Evolutionary conservation across 2,888 invertebrate genomes (phyloP), one percentile per base, ranked within the genome.

Genomic region (Rhopalosiphum nymphaeae): DNA sequence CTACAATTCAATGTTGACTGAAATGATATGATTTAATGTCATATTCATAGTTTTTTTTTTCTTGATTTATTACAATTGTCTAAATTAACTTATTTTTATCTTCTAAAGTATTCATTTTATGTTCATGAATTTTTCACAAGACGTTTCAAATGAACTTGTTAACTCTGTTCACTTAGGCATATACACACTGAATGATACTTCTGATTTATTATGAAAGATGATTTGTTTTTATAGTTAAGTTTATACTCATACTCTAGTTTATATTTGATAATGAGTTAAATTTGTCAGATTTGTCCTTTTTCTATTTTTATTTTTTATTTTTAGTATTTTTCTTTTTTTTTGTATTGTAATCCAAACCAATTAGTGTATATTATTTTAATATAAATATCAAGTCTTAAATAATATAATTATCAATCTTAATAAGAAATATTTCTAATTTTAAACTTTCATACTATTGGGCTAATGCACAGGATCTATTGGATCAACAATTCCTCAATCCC

Each of bases 1-100:
- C 57, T 29, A 46, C 25, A 36, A 46, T 86, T 29, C 49, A 78
- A 78, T 88, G 53, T 92, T 88, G 92, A 92, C 92, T 92, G 92
- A 92, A 53, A 88, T 92, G 92, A 88, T 92, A 21, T 5, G 67
- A 88, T 92, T 21, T 5, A 78, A 88, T 42, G n/a, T 88, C 92
- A 92, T 92, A 53, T 92, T 92, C 88, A 92, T 92, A 78, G 44
- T 1, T 57, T 88, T n/a, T 36, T 53, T 53, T 36, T 67, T 53
- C 87, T 92, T 88, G 67, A 67, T 87, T 87, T 92, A 53, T 92
- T 57, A 7, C 26, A 16, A 88, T 29, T 3, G 29, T 67, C 29
- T 46, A 78, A 78, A 29, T 46, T 16, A 46, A 78, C 42, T 36
- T 36, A 85, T 57, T 91, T 85, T 91, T 86, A 85, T 87, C 61